Evolutionary conservation across 2,797 vertebrate species (phyloP).

Genomic region (Coregonus ussuriensis): DNA sequence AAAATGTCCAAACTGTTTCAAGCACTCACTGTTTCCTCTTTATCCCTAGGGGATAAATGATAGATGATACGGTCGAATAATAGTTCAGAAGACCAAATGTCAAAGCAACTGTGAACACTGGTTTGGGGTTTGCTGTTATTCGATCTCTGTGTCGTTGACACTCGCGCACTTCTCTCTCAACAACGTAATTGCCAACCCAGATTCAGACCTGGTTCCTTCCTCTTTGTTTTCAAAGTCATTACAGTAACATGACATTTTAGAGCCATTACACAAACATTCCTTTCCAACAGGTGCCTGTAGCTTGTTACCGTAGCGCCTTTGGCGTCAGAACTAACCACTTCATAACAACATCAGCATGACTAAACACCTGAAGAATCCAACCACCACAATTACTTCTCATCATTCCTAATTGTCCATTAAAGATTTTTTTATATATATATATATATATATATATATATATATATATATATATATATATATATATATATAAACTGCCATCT

Average conservation of each 20-base stretch:
- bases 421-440: conserved; percentile 9
- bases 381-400: conserved; percentile 9
- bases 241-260: background rate
- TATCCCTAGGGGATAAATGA: background rate
- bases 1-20: background rate
- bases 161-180: background rate
- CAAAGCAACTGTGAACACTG: background rate
- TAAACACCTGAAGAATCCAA: conserved; percentile 6
- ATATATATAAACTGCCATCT: conserved; percentile 34
- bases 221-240: conserved; percentile 1
- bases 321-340: background rate
- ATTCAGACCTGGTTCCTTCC: background rate
- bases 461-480: no score
- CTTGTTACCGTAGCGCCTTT: background rate
- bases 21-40: background rate
- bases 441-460: no score
- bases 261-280: background rate
- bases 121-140: background rate
- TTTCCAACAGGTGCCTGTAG: conserved; percentile 16
- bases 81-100: background rate
- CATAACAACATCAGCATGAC: background rate
- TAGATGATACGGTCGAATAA: background rate
- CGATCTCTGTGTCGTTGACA: conserved; percentile 7
- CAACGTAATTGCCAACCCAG: background rate
- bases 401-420: conserved; percentile 28